Evolutionary conservation across 2,113 vertebrate genomes (phyloP), one percentile per base, ranked within the genome.

Genomic region (Zosterops japonicus): DNA sequence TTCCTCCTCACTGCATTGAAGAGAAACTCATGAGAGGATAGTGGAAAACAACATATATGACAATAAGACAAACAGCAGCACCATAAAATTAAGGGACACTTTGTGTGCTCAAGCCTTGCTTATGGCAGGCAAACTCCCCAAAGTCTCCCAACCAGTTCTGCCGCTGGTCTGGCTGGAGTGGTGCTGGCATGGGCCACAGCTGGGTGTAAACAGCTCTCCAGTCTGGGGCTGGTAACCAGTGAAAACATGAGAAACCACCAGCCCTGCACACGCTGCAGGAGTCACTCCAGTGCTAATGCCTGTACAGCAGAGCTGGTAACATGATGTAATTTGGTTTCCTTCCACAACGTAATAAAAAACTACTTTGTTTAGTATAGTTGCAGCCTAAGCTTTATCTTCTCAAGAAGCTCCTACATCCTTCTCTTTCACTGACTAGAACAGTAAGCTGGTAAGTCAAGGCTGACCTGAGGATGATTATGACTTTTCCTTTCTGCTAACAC

Each of bases 81-180:
- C 68, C n/a, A n/a, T 36, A 36, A 55, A 78, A 82, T 33, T 9
- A 53, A 55, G 53, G n/a, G 25, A 42, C 31, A 35, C 44, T 53
- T 60, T 8, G 12, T 31, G 55, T 23, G 7, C 21, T 91, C 23
- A n/a, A 68, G 80, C 35, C 50, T 79, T 83, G 44, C 29, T 83
- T 60, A 67, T 0, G 0, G 55, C 79, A 74, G 50, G 49, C 44
- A 69, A 42, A 50, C 36, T 68, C 8, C 2, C 12, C 1, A 1
- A 81, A 83, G 86, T 52, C 47, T 87, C 84, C 92, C 87, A 78
- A 86, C 94, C 87, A 84, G 93, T 83, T 83, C 91, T 88, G 70
- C 92, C 27, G 14, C 89, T 69, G 82, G 56, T 86, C 29, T 49
- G 72, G 56, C 86, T 68, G 69, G 24, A 64, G 71, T 0, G 59